phyloP scores from a whole-genome alignment of 2,888 invertebrate species.

The Chouioia cunea region DNA sequence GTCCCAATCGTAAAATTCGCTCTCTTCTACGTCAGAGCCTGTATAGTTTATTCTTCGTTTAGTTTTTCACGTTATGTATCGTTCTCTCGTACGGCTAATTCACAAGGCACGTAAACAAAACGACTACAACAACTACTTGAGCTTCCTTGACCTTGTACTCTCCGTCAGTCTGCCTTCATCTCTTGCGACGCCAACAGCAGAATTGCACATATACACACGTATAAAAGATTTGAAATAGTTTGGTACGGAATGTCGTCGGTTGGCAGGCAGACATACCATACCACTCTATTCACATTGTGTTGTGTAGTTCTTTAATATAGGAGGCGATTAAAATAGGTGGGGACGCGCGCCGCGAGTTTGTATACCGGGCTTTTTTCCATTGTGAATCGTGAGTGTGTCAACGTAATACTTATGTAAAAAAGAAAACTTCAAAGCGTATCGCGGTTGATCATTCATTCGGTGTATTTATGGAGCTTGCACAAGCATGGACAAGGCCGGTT shows the following conservation, averaged over 20 bases:
- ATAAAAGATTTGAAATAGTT: neutral
- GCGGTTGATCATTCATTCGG: neutral
- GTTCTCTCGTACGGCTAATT: neutral
- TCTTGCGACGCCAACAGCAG: neutral
- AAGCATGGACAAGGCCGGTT: slow-evolving; percentile 45
- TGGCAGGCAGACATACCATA: no score
- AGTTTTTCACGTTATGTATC: no score
- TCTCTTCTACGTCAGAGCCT: no score
- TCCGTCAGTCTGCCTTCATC: neutral
- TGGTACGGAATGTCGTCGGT: no score
- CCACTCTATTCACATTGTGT: no score
- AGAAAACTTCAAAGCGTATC: neutral
- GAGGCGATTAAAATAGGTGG: slow-evolving; percentile 1
- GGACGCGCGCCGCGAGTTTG: neutral
- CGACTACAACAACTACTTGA: neutral
- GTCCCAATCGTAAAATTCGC: no score
- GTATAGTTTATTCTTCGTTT: no score
- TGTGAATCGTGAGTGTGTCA: neutral
- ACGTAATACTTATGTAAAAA: no score
- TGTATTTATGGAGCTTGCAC: slow-evolving; percentile 3
- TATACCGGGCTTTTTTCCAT: no score
- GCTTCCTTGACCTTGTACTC: no score
- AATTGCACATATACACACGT: slow-evolving; percentile 6
- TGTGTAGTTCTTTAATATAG: slow-evolving; percentile 3
- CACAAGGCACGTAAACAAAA: neutral